phyloP scores from a whole-genome alignment of 2,888 invertebrate genomes.

The Notocelia uddmanniana region DNA sequence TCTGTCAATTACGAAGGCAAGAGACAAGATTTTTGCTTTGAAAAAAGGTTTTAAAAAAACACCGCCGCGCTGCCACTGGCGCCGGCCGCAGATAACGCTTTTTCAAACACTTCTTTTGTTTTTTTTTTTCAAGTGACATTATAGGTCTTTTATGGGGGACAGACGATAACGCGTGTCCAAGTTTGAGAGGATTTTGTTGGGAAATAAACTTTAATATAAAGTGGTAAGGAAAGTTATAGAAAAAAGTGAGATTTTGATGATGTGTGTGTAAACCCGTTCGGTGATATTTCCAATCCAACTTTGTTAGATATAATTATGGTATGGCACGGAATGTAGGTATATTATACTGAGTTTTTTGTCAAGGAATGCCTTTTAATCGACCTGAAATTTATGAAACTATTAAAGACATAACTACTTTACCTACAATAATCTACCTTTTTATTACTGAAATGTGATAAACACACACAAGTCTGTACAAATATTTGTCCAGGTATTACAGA shows the following conservation, averaged over 20 bases:
- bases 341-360: background rate
- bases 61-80: conserved; percentile 58
- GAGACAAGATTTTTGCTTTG: conserved; percentile 48
- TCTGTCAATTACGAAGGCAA: conserved; percentile 58
- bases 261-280: conserved; percentile 57
- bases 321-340: conserved; percentile 5
- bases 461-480: too few species aligned
- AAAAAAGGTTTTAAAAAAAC: conserved; percentile 48
- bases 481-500: too few species aligned
- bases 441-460: background rate
- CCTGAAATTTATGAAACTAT: background rate
- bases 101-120: conserved; percentile 53
- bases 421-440: background rate
- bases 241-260: conserved; percentile 48
- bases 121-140: conserved; percentile 51
- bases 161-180: conserved; percentile 54
- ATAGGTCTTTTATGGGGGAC: conserved; percentile 57
- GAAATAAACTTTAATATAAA: conserved; percentile 10
- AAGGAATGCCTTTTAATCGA: background rate
- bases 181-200: conserved; percentile 45
- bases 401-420: background rate
- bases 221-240: conserved; percentile 17
- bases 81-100: conserved; percentile 57
- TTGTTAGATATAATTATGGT: conserved; percentile 11
- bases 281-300: conserved; percentile 26